Conservation (phyloP, 1,140 invertebrate species). For the Cydia splendana region DNA sequence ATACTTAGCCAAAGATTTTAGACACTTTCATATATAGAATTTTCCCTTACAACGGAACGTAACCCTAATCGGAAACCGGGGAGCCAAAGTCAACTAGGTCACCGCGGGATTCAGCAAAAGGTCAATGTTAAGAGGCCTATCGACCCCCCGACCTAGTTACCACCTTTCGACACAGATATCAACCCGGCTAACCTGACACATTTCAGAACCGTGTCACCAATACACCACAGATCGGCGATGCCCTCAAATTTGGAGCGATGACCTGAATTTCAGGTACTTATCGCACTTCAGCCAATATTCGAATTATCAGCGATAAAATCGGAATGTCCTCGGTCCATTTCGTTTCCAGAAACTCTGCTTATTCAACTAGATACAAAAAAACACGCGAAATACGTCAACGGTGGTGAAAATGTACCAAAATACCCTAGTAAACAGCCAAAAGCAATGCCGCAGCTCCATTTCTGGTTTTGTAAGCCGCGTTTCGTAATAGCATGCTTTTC, state of each 20-base stretch:
- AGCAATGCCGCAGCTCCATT: not conserved
- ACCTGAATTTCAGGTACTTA: slow-evolving; percentile 69
- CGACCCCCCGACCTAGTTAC: slow-evolving; percentile 2
- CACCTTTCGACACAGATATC: slow-evolving; percentile 18
- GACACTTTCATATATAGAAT: not conserved
- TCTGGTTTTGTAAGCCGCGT: slow-evolving; percentile 2
- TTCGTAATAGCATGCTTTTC: not conserved
- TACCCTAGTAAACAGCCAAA: not conserved
- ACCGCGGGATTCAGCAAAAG: slow-evolving; percentile 22
- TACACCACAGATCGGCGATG: slow-evolving; percentile 43
- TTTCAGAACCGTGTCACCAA: slow-evolving; percentile 37
- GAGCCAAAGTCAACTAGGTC: slow-evolving; percentile 12
- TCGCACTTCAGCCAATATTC: slow-evolving; percentile 47
- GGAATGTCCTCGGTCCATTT: not conserved
- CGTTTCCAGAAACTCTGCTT: not conserved
- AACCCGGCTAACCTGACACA: slow-evolving; percentile 4
- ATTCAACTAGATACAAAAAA: not conserved
- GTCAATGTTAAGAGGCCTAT: slow-evolving; percentile 27
- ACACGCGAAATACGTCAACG: not conserved
- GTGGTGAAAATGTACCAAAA: not conserved
- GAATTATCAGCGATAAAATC: slow-evolving; percentile 29
- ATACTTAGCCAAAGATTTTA: not conserved
- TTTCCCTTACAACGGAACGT: not conserved
- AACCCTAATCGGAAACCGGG: not conserved
- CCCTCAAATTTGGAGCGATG: slow-evolving; percentile 57